Evolutionary conservation across 2,113 vertebrate genomes (phyloP).

Genomic region (Antennarius striatus): DNA sequence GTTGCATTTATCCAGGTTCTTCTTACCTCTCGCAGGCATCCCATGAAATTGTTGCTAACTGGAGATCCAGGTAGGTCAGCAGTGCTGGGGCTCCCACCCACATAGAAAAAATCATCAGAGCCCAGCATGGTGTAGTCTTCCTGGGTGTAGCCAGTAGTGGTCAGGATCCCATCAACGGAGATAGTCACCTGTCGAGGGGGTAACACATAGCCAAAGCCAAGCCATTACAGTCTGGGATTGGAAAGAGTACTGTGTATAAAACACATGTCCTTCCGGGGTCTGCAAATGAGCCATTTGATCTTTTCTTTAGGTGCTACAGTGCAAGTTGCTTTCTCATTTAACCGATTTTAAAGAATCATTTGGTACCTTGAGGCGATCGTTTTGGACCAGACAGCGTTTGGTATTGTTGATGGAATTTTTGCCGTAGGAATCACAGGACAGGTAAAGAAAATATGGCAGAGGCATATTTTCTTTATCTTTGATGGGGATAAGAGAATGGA

Average conservation of each 20-base stretch:
- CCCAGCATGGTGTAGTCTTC: conserved; percentile 99
- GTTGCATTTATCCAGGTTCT: neutral
- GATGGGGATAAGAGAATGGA: conserved; percentile 93
- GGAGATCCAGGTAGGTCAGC: conserved; percentile 96
- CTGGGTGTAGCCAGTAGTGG: conserved; percentile 97
- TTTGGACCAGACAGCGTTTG: conserved; percentile 73
- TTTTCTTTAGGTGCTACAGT: conserved; percentile 41
- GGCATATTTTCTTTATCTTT: conserved; percentile 84
- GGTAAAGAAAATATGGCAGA: conserved; percentile 78
- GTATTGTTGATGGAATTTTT: conserved; percentile 86
- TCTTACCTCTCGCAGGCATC: conserved; percentile 94
- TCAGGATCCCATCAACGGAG: conserved; percentile 97
- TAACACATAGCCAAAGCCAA: conserved; percentile 86
- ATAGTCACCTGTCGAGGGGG: conserved; percentile 91
- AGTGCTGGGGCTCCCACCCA: conserved; percentile 96
- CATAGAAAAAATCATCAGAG: conserved; percentile 98
- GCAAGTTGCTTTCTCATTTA: conserved; percentile 36
- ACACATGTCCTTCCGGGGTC: conserved; percentile 69
- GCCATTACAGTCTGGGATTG: conserved; percentile 79
- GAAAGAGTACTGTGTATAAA: conserved; percentile 26
- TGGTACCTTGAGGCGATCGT: conserved; percentile 58
- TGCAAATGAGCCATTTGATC: conserved; percentile 59
- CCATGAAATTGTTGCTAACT: conserved; percentile 99
- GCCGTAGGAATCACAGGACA: conserved; percentile 78
- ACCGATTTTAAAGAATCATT: conserved; percentile 39